Base-by-base conservation (phyloP, 2,113 vertebrate species). In the Mixornis gularis region DNA sequence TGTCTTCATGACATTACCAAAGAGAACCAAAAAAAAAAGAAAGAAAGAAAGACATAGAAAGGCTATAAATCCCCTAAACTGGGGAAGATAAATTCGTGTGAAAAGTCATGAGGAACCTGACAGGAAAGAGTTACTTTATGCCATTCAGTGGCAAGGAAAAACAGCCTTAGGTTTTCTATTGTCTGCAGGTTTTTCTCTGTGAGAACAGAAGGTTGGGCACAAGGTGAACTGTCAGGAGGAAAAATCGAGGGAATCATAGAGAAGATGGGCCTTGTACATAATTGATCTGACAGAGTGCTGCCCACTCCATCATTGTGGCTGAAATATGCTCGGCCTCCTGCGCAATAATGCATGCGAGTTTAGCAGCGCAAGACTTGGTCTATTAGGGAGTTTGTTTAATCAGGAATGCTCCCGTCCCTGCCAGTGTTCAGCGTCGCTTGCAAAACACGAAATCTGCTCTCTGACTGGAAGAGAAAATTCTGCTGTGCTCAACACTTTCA, bases 241-340 rank as follows among this genome's bases (percentile, higher is more conserved):
- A 96, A 96, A 96, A 97, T 96, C 70, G 84, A 97, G 95, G 95
- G 96, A 97, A 96, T 96, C 94, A 93, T 94, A 72, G 91, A 96
- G 96, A 97, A 97, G 97, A 98, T 85, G 91, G 94, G 91, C 87
- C 93, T 93, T 86, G 88, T 96, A 95, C 97, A 97, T 97, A 97
- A 98, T 97, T 97, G 96, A 98, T 97, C 94, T 97, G 97, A 98
- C 97, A 98, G 94, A 96, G 90, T 70, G 89, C 95, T 94, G 95
- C 95, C 97, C 94, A 96, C 92, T 95, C 93, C 85, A 85, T 96
- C 95, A 85, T 80, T 27, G 70, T 91, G 89, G 92, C 96, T 97
- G 96, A 97, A 97, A 96, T 94, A 95, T 48, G 65, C 85, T 93
- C 85, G 56, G 90, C 94, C 80, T 96, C 94, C 95, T 94, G 66